A percentile compares a stretch with the other conserved stretches of the same genome.
Evolutionary conservation across 30 jellyfish, hydroid and myxozoan species (phyloP).

Genomic region (Aurelia sp.): DNA sequence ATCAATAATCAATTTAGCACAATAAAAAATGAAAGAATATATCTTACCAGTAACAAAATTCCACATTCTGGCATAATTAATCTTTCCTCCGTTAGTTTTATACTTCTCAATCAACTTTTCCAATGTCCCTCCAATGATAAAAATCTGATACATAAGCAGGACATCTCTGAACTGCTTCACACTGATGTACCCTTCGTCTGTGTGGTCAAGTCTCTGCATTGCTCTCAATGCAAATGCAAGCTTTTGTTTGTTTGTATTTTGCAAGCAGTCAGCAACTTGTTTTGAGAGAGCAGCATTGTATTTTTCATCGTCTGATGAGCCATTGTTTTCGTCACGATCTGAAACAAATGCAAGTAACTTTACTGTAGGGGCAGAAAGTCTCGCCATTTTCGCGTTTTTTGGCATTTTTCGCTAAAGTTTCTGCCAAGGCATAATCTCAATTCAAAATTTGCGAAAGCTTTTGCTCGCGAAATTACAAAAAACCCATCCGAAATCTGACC

Average conservation of each 20-base stretch:
- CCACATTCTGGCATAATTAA: constrained; percentile 29
- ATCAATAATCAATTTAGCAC: no score
- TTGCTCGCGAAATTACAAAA: no score
- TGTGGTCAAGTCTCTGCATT: constrained; percentile 29
- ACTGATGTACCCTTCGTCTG: constrained; percentile 27
- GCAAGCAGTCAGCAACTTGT: constrained; percentile 50
- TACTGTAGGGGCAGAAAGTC: no score
- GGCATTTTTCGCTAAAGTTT: no score
- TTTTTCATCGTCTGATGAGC: background rate
- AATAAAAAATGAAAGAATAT: no score
- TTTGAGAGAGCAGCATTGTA: constrained; percentile 24
- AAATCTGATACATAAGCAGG: constrained; percentile 44
- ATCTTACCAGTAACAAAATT: constrained; percentile 12
- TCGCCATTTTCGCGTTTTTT: no score
- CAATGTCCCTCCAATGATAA: constrained; percentile 53
- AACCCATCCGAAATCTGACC: no score
- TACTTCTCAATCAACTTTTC: constrained; percentile 42
- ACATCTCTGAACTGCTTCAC: constrained; percentile 39
- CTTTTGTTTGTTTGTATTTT: constrained; percentile 41
- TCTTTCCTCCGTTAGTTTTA: constrained; percentile 23
- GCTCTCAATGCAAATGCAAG: constrained; percentile 45
- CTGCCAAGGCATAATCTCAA: no score
- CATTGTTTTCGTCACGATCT: background rate
- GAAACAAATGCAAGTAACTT: no score
- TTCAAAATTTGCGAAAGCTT: no score